phyloP scores from a whole-genome alignment of 2,888 invertebrate genomes.

The Priocnemis perturbator region DNA sequence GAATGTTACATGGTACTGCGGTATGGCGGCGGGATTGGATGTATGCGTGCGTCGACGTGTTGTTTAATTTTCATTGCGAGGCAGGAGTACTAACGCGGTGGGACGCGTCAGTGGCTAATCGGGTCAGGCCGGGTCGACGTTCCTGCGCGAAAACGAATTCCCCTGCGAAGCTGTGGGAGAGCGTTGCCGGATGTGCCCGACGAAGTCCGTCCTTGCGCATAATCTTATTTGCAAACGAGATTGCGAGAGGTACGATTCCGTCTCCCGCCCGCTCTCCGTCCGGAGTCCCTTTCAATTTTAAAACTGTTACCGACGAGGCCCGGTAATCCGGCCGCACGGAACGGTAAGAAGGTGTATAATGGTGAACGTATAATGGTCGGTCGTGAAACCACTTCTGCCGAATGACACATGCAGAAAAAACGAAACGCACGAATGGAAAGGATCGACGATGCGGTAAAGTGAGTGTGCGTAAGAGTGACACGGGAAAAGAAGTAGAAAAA shows the following conservation, averaged over 20 bases:
- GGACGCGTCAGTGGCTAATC: no score
- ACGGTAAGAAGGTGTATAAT: constrained; percentile 33
- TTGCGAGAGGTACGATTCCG: constrained; percentile 40
- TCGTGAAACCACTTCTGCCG: constrained; percentile 32
- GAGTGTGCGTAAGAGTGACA: no score
- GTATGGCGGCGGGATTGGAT: no score
- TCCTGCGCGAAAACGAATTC: not conserved
- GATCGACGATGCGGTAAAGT: constrained; percentile 22
- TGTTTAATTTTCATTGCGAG: no score
- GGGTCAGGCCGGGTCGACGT: not conserved
- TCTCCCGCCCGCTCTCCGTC: not conserved
- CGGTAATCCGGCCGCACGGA: not conserved
- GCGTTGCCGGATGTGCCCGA: no score
- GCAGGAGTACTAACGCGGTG: no score
- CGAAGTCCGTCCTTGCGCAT: constrained; percentile 23
- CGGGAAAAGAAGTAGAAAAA: not conserved
- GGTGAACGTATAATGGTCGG: constrained; percentile 58
- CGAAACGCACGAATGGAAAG: constrained; percentile 29
- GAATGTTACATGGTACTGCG: no score
- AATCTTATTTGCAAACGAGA: constrained; percentile 70
- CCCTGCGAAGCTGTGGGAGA: no score
- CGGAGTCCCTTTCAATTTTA: not conserved
- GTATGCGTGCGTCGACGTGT: no score
- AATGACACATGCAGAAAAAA: constrained; percentile 61
- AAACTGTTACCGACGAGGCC: not conserved